phyloP scores from a whole-genome alignment of 2,113 vertebrate species.

The Lepisosteus osseus region DNA sequence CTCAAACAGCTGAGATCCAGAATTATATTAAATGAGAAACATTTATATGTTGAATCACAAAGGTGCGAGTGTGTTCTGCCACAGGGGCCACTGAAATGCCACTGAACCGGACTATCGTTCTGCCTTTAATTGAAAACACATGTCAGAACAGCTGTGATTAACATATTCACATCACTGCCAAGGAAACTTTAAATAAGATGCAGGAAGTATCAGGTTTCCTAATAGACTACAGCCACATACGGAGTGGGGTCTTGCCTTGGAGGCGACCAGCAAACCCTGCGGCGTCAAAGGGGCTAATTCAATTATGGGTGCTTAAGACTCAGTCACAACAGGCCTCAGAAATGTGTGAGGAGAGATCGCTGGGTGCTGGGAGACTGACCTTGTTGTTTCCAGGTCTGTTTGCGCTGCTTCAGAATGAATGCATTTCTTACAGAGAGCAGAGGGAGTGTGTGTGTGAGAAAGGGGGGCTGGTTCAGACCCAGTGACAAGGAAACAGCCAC shows the following conservation, averaged over 20 bases:
- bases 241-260: neutral
- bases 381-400: neutral
- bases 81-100: constrained; percentile 27
- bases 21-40: too few relatives aligned
- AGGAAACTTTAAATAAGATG: constrained; percentile 25
- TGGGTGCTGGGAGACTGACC: constrained; percentile 8
- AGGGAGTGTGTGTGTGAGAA: neutral
- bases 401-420: neutral
- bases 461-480: neutral
- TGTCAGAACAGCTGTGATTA: constrained; percentile 21
- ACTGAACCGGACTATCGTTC: constrained; percentile 26
- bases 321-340: constrained; percentile 5
- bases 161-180: constrained; percentile 22
- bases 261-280: constrained; percentile 15
- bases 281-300: constrained; percentile 19
- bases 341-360: constrained; percentile 3
- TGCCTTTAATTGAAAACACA: constrained; percentile 35
- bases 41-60: constrained; percentile 14
- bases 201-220: constrained; percentile 23
- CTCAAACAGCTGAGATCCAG: too few relatives aligned
- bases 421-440: neutral
- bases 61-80: constrained; percentile 16
- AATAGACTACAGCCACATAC: constrained; percentile 9
- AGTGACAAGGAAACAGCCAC: neutral
- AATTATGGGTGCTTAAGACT: constrained; percentile 27